These are phyloP conservation scores for Apocheima hispidaria DNA, from an alignment of 2,888 invertebrate species.

Conservation along the genomic window DNA sequence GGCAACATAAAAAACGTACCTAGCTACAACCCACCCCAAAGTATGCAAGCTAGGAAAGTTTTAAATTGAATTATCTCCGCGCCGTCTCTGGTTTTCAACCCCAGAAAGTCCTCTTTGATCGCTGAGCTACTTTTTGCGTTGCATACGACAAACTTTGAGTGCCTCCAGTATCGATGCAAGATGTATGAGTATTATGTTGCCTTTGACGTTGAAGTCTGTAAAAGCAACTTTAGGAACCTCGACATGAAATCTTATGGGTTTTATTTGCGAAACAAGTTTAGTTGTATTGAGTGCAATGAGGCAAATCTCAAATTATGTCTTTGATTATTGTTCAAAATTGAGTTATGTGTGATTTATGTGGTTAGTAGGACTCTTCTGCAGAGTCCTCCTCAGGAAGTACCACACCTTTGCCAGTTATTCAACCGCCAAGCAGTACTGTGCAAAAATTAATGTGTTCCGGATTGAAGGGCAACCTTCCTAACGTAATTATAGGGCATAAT, in stretches of 20 bases:
- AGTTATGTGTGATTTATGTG: no score
- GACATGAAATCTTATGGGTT: constrained; percentile 14
- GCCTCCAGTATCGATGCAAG: constrained; percentile 31
- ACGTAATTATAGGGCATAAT: no score
- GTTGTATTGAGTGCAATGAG: no score
- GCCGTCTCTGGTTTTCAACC: constrained; percentile 13
- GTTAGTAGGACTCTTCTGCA: no score
- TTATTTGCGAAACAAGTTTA: constrained; percentile 1
- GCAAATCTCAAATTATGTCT: no score
- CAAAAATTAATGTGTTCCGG: no score
- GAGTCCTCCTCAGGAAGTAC: no score
- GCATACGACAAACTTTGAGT: constrained; percentile 42
- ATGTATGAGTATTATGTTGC: background rate
- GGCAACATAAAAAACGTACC: background rate
- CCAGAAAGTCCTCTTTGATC: constrained; percentile 27
- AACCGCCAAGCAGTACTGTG: no score
- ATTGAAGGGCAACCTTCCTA: no score
- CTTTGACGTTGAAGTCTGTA: constrained; percentile 31
- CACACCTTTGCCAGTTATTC: no score
- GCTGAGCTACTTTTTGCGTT: constrained; percentile 20
- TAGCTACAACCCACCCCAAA: background rate
- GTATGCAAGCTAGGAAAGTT: constrained; percentile 29
- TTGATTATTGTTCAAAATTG: no score
- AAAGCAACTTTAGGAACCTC: constrained; percentile 20
- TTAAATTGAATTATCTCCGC: constrained; percentile 31